Base-by-base conservation (phyloP, 1,140 invertebrate genomes). In the Leptoteleia sp. region DNA sequence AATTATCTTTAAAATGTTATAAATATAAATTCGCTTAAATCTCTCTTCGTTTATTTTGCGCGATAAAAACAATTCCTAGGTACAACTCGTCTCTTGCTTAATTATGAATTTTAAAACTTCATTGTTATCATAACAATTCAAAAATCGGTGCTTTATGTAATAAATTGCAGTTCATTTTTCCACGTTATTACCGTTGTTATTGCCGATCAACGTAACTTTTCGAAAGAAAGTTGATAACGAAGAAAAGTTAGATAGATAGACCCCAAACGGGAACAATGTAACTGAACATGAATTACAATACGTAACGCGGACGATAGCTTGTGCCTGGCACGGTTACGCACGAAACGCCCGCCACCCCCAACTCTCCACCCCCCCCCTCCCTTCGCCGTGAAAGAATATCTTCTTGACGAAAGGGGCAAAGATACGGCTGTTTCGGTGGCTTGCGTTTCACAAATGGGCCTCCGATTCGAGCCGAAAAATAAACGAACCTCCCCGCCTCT, bases 401-500 rank as follows among this genome's bases (percentile, higher is more conserved):
- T 71, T 40, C 43, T 55, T 48, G 16, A n/a, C 25, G 43, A 57
- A 67, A 38, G 62, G 6, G 43, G 38, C 45, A 31, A 55, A 68
- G 65, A 59, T 48, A 54, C 31, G 47, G 40, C 17, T 47, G 50
- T 54, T 48, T 35, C n/a, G 42, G 33, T 50, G 47, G 72, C 55
- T 76, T 33, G 57, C 52, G 73, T 70, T 76, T 65, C 40, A 29
- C 47, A 70, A 76, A 76, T 76, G 57, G 50, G 73, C 73, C 73
- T 70, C 55, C 25, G 50, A 76, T 59, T 61, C 40, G 27, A 43
- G 50, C 57, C 29, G 48, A 54, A 64, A 70, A 76, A 76, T 61
- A 76, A 77, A 71, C 59, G 35, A 70, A 64, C 29, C 47, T 52
- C 64, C 57, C 29, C 47, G 43, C 64, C 57, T 65, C 80, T 83